Conservation (phyloP, 2,797 vertebrate species). For the Ispidina picta region DNA sequence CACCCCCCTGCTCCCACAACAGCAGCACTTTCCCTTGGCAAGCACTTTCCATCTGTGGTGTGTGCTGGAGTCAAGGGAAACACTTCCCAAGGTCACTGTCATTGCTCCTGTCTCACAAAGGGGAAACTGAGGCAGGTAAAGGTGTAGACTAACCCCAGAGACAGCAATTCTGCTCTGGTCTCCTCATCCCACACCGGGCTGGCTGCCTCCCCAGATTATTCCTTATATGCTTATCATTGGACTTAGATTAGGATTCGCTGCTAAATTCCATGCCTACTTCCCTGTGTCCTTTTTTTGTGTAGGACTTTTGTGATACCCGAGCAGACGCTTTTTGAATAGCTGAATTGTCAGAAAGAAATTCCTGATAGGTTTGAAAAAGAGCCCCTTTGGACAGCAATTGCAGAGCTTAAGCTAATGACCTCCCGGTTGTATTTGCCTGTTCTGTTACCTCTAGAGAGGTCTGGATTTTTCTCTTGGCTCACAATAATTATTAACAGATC, state of each 20-base stretch:
- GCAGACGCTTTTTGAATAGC: background rate
- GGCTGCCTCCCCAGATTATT: background rate
- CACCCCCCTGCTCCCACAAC: background rate
- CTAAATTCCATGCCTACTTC: background rate
- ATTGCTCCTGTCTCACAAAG: background rate
- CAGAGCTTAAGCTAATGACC: constrained; percentile 16
- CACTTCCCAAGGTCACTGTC: background rate
- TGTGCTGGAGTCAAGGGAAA: background rate
- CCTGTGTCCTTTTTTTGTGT: background rate
- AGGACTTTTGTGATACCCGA: background rate
- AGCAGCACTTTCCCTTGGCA: background rate
- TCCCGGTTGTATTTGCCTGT: background rate
- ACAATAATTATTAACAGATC: constrained; percentile 39
- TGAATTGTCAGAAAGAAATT: background rate
- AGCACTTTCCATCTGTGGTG: constrained; percentile 29
- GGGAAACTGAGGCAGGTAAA: constrained; percentile 40
- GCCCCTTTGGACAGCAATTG: constrained; percentile 15
- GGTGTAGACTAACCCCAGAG: background rate
- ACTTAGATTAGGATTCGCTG: background rate
- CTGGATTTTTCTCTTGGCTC: constrained; percentile 44
- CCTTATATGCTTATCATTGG: background rate
- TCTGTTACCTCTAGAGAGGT: background rate
- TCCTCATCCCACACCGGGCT: background rate
- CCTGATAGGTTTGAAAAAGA: constrained; percentile 20
- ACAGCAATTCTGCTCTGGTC: fast-evolving